Conservation (phyloP, 1,140 invertebrate genomes). For the Neodiprion lecontei region DNA sequence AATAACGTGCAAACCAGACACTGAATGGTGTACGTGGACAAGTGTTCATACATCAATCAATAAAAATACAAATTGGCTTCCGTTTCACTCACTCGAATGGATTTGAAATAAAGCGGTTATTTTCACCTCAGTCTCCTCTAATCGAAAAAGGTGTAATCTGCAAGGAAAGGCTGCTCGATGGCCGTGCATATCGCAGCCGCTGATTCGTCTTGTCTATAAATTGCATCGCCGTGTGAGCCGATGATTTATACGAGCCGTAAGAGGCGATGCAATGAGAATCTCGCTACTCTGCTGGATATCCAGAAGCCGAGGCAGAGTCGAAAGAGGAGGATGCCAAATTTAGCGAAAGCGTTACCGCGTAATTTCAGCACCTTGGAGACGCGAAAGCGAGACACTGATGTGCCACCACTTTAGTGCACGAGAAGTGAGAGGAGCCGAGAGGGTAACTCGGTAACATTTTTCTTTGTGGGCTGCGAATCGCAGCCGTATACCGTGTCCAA, state of each 20-base stretch:
- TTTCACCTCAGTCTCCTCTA: too few relatives aligned
- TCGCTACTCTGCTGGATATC: background rate
- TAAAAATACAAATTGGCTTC: too few relatives aligned
- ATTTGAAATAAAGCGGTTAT: too few relatives aligned
- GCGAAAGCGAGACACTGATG: too few relatives aligned
- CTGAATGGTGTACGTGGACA: too few relatives aligned
- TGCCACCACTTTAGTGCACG: background rate
- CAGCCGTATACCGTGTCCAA: background rate
- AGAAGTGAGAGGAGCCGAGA: background rate
- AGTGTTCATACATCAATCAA: too few relatives aligned
- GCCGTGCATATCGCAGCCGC: background rate
- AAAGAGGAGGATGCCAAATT: background rate
- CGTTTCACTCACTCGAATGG: too few relatives aligned
- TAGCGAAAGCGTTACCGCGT: background rate
- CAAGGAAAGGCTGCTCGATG: background rate
- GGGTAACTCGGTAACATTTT: too few relatives aligned
- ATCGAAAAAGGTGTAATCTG: too few relatives aligned
- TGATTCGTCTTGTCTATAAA: background rate
- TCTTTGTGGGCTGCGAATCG: background rate
- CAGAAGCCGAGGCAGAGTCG: background rate
- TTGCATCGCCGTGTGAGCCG: background rate
- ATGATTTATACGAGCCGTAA: background rate
- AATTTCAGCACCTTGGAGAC: background rate
- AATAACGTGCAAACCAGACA: too few relatives aligned
- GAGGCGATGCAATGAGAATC: background rate